Base-by-base conservation (phyloP, 2,888 invertebrate species). In the Melanotus villosus region DNA sequence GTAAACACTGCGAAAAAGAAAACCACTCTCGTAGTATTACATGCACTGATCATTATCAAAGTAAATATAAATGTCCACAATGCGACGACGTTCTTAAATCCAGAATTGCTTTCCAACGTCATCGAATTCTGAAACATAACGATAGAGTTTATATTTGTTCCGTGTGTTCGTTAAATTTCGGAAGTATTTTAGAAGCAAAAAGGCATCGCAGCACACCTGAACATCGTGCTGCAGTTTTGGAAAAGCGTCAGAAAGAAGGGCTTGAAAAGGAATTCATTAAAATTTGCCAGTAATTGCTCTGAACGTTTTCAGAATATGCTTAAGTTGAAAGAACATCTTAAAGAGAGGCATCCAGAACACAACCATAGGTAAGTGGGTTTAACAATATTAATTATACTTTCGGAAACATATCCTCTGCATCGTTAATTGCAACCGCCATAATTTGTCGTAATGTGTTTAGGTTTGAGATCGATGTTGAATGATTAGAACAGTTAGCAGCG, bases 1-100 rank as follows among this genome's bases (percentile, higher is more conserved):
- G 91, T 56, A 82, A 87, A 9, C 93, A 93, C 79, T 85, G 87
- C 75, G 76, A 85, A 74, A 82, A 82, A 78, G 75, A 88, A 84
- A 73, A 89, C 12, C 85, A 85, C 68, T 32, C 60, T 19, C 67
- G 78, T 23, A 81, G 85, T 0, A 81, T 85, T 7, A 89, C 90
- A 0, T 90, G 90, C 0, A 87, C 90, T 1, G 90, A 92, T 76
- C 85, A 84, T 18, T 92, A 92, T 77, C 92, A 92, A 79, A 89
- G 89, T 57, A 85, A 89, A 10, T 89, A 89, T 69, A 85, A 84
- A 23, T 94, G 94, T 76, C 80, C 84, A 7, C 75, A 87, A 9
- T 94, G 94, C 79, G 84, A 86, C 9, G 85, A 84, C 9, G 85
- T 88, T 1, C 89, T 90, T 59, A 88, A 89, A 73, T 90, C 92